Conservation (phyloP, 2,888 invertebrate species). For the Neoaliturus tenellus region DNA sequence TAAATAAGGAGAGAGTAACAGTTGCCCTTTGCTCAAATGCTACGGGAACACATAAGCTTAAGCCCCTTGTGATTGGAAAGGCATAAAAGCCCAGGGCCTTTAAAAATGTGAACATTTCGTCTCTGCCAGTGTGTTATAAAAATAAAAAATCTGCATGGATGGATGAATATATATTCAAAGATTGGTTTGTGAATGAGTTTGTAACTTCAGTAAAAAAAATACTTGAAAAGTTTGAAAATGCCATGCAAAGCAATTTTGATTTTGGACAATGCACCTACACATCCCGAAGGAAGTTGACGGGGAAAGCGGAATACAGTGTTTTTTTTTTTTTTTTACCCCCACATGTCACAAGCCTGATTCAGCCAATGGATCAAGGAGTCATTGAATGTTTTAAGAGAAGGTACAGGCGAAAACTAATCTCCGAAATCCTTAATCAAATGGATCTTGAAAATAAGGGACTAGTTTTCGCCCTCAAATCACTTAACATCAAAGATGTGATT, state of each 20-base stretch:
- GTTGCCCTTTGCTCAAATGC: too few relatives aligned
- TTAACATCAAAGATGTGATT: slow-evolving; percentile 51
- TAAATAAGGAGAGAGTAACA: too few relatives aligned
- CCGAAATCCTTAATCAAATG: neutral
- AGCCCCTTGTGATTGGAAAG: too few relatives aligned
- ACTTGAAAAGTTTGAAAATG: slow-evolving; percentile 42
- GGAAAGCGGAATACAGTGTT: neutral
- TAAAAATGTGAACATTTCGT: slow-evolving; percentile 55
- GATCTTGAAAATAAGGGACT: neutral
- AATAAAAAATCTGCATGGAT: slow-evolving; percentile 59
- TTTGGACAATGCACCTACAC: slow-evolving; percentile 60
- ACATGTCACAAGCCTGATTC: slow-evolving; percentile 63
- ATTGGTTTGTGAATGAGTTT: slow-evolving; percentile 62
- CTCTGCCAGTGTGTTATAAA: slow-evolving; percentile 52
- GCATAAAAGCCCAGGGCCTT: too few relatives aligned
- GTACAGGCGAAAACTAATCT: slow-evolving; percentile 62
- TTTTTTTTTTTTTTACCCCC: slow-evolving; percentile 60
- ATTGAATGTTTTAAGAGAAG: slow-evolving; percentile 64
- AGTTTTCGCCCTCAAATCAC: slow-evolving; percentile 51
- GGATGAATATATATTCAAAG: slow-evolving; percentile 53
- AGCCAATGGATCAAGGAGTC: slow-evolving; percentile 66
- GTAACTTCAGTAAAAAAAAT: slow-evolving; percentile 61
- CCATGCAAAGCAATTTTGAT: slow-evolving; percentile 60
- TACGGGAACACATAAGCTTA: too few relatives aligned
- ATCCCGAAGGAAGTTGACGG: slow-evolving; percentile 49